phyloP scores from a whole-genome alignment of 2,113 vertebrate species.

The Embiotoca jacksoni region DNA sequence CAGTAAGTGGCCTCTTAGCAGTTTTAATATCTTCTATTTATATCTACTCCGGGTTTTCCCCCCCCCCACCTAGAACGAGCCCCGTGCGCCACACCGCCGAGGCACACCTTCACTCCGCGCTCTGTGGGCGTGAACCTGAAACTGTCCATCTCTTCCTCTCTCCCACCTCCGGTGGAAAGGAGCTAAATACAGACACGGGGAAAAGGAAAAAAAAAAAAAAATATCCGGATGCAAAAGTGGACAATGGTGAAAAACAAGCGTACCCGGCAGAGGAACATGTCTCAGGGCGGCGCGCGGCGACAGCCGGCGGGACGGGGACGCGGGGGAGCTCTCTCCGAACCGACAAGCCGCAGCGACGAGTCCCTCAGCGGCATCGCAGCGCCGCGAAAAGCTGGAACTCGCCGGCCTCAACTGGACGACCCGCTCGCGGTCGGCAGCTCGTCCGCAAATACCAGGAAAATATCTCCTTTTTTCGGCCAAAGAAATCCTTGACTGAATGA shows the following conservation, averaged over 20 bases:
- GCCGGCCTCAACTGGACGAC: background rate
- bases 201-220: conserved; percentile 6
- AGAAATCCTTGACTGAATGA: too few species aligned
- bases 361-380: too few species aligned
- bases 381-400: too few species aligned
- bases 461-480: too few species aligned
- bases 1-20: conserved; percentile 26
- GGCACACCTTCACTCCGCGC: conserved; percentile 39
- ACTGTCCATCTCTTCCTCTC: conserved; percentile 73
- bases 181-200: conserved; percentile 70
- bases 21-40: background rate
- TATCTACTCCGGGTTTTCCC: conserved; percentile 30
- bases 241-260: conserved; percentile 37
- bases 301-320: conserved; percentile 16
- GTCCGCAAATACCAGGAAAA: background rate
- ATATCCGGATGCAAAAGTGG: conserved; percentile 40
- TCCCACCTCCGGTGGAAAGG: conserved; percentile 38
- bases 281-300: background rate
- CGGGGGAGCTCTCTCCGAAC: background rate
- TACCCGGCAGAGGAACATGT: conserved; percentile 15
- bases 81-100: conserved; percentile 5
- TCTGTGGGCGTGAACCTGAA: conserved; percentile 69
- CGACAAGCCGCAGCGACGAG: background rate
- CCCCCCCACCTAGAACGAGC: background rate
- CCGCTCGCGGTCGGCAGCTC: background rate